Evolutionary conservation across 1,140 invertebrate genomes (phyloP).

Genomic region (Samia ricini): DNA sequence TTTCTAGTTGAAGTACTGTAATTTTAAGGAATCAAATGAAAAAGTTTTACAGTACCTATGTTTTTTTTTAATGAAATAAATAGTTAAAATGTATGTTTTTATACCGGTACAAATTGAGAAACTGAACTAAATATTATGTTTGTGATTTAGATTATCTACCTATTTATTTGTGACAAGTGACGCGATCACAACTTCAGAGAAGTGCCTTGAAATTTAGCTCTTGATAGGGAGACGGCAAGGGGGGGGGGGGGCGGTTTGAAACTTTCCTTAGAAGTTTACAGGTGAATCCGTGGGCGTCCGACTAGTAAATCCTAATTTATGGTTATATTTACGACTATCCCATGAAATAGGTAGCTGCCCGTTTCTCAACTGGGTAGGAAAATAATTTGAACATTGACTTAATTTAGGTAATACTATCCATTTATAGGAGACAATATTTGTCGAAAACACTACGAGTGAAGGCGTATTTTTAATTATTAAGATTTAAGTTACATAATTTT

Average conservation of each 20-base stretch:
- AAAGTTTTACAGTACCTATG: too few relatives aligned
- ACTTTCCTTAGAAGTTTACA: neutral
- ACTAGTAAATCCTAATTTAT: neutral
- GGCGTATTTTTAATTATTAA: too few relatives aligned
- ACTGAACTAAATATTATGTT: too few relatives aligned
- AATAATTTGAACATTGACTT: neutral
- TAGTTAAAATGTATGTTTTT: too few relatives aligned
- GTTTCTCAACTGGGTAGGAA: neutral
- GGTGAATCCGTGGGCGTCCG: neutral
- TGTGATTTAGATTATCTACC: neutral
- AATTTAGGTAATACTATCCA: neutral
- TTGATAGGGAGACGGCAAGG: neutral
- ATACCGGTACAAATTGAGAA: too few relatives aligned
- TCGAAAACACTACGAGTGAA: too few relatives aligned
- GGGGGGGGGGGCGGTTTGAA: neutral
- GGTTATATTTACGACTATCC: neutral
- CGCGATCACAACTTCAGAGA: neutral
- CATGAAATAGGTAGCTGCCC: neutral
- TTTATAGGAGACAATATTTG: too few relatives aligned
- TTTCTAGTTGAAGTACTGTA: too few relatives aligned
- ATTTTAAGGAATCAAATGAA: too few relatives aligned
- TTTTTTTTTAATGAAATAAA: too few relatives aligned
- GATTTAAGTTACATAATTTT: too few relatives aligned
- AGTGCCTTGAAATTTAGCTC: neutral
- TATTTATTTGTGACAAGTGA: neutral